Evolutionary conservation across 2,888 invertebrate genomes (phyloP), one percentile per base, ranked within the genome.

Genomic region (Eugnorisma glareosa): DNA sequence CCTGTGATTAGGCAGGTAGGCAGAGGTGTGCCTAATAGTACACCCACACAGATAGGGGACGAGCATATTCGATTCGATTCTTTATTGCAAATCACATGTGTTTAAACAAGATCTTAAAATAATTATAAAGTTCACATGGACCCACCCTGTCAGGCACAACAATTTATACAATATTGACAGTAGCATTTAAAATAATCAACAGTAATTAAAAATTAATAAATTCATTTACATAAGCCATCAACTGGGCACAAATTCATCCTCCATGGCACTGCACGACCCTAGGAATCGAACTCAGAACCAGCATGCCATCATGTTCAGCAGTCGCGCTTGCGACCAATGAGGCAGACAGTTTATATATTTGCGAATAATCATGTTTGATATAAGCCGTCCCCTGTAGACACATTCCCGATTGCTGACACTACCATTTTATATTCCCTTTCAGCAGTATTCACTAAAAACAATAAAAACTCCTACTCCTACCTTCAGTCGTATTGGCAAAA

Each of bases 361-460:
- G 35, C 24, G 45, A 37, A 45, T 28, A 73, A 71, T 57, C 11
- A 21, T 24, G 28, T 24, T 11, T 28, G 21, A 24, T 31, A 43
- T 2, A 63, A 37, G 5, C 18, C 37, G 7, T 4, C 24, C 6
- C 15, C 11, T 37, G 54, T 1, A 57, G 4, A n/a, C 45, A 43
- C 10, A 21, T 43, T 76, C 31, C n/a, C 31, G 24, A 75, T 63
- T 75, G 75, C 61, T 51, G 37, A 63, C 31, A 51, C 37, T 40
- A 35, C 21, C 28, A 48, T 51, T 75, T 61, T 61, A 31, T 63
- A 63, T 15, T 43, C 18, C 40, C 15, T 40, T 76, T 51, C 61
- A 51, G 45, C 15, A 45, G 37, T 51, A 31, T 75, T 77, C n/a
- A 51, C 21, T 24, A 35, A 63, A 76, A 76, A 13, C 4, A 37